Evolutionary conservation across 2,888 invertebrate genomes (phyloP).

Genomic region (Hirtodrosophila confusa): DNA sequence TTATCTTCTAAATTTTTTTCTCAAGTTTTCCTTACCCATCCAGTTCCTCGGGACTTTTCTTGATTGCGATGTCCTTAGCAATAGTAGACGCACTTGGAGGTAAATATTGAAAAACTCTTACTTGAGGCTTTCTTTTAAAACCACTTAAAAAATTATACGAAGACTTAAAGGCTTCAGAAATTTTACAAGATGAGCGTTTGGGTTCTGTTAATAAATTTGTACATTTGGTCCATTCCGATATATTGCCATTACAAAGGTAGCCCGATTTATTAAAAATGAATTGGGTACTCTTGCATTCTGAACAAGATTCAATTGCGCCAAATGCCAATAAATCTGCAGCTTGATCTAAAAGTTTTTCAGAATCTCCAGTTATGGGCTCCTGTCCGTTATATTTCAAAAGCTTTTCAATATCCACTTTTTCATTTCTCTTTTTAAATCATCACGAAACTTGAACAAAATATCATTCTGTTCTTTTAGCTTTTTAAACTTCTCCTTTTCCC

Average conservation of each 20-base stretch:
- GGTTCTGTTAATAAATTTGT: constrained; percentile 89
- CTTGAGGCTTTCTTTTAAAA: constrained; percentile 86
- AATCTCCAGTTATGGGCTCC: constrained; percentile 87
- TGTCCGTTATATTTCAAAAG: constrained; percentile 91
- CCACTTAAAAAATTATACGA: constrained; percentile 86
- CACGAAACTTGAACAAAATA: constrained; percentile 87
- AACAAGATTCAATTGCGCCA: constrained; percentile 91
- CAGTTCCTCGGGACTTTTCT: constrained; percentile 79
- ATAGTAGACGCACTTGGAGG: constrained; percentile 84
- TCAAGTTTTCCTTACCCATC: constrained; percentile 73
- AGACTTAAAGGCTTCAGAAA: constrained; percentile 88
- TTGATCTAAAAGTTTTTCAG: constrained; percentile 87
- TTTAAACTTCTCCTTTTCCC: constrained; percentile 87
- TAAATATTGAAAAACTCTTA: constrained; percentile 86
- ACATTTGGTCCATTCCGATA: constrained; percentile 95
- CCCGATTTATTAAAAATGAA: constrained; percentile 89
- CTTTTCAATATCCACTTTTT: constrained; percentile 87
- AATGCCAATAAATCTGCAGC: constrained; percentile 95
- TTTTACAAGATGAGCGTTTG: constrained; percentile 87
- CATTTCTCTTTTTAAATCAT: constrained; percentile 86
- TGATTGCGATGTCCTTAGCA: constrained; percentile 58
- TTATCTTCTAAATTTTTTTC: no score
- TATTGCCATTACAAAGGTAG: constrained; percentile 92
- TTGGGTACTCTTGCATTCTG: constrained; percentile 91
- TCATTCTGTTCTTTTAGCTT: constrained; percentile 75